phyloP scores from a whole-genome alignment of 1,140 invertebrate genomes.

The Aradophagus sp. region DNA sequence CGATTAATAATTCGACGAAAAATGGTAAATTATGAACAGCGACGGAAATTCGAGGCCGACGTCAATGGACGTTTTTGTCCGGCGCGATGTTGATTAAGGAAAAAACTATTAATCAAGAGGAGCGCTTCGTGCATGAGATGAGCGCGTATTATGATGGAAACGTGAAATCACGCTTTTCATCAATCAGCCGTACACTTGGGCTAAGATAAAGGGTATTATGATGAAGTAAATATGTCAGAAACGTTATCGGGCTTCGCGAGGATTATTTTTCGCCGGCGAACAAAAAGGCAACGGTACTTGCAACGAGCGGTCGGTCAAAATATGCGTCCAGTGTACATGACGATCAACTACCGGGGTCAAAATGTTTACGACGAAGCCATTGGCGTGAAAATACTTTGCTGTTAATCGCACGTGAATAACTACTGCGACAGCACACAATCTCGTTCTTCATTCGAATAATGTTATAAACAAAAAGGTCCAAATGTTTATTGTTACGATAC shows the following conservation, averaged over 20 bases:
- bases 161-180: constrained; percentile 41
- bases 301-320: constrained; percentile 42
- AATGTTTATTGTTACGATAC: no score
- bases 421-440: no score
- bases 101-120: constrained; percentile 28
- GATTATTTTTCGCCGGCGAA: constrained; percentile 41
- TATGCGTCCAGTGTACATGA: constrained; percentile 25
- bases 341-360: constrained; percentile 5
- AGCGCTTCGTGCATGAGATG: constrained; percentile 22
- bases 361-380: constrained; percentile 2
- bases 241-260: constrained; percentile 40
- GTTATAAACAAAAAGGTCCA: no score
- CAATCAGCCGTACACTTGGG: constrained; percentile 44
- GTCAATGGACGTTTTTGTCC: constrained; percentile 5
- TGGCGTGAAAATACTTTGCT: no score
- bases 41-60: constrained; percentile 3
- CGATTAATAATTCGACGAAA: constrained; percentile 42
- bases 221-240: constrained; percentile 43
- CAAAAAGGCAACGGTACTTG: constrained; percentile 15
- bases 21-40: constrained; percentile 18
- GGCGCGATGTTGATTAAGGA: constrained; percentile 12
- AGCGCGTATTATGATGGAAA: constrained; percentile 46
- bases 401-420: no score
- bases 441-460: no score
- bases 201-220: constrained; percentile 50